Percentiles rank a stretch among this genome's conserved stretches.
Evolutionary conservation across 2,797 vertebrate species (phyloP).

Genomic region (Cynopterus sphinx): DNA sequence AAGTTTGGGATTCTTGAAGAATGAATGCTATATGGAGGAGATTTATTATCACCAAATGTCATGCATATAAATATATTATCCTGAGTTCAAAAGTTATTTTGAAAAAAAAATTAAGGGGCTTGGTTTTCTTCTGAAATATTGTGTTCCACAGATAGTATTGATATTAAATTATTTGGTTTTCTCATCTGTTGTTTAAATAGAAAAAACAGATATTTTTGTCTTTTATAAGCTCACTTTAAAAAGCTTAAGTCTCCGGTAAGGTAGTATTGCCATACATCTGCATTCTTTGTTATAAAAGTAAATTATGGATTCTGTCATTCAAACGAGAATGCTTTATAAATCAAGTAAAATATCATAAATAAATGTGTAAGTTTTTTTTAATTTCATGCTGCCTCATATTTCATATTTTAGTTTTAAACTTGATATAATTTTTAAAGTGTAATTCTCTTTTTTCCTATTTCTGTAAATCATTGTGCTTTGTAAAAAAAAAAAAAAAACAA

Average conservation of each 20-base stretch:
- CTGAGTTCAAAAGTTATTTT: constrained; percentile 48
- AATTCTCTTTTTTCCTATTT: constrained; percentile 46
- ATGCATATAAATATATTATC: not conserved
- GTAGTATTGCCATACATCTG: constrained; percentile 24
- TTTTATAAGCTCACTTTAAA: constrained; percentile 54
- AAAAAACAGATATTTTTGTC: constrained; percentile 55
- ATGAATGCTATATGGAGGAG: not conserved
- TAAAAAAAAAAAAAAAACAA: not conserved
- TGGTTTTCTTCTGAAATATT: constrained; percentile 49
- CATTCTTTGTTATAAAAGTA: constrained; percentile 60
- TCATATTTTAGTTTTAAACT: constrained; percentile 56
- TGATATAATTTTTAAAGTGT: constrained; percentile 55
- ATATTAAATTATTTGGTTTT: constrained; percentile 64
- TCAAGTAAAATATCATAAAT: constrained; percentile 73
- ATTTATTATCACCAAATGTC: constrained; percentile 47
- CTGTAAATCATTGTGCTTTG: constrained; percentile 45
- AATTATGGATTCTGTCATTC: constrained; percentile 64
- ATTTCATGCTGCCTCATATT: constrained; percentile 35
- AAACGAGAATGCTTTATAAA: constrained; percentile 68
- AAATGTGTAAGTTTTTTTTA: constrained; percentile 48
- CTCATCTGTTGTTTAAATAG: constrained; percentile 51
- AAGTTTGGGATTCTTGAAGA: constrained; percentile 42
- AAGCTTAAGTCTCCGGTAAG: constrained; percentile 11
- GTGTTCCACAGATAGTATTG: constrained; percentile 44
- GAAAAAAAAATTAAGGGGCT: not conserved